Conservation (phyloP, 2,888 invertebrate species). For the Sylvicola cinctus region DNA sequence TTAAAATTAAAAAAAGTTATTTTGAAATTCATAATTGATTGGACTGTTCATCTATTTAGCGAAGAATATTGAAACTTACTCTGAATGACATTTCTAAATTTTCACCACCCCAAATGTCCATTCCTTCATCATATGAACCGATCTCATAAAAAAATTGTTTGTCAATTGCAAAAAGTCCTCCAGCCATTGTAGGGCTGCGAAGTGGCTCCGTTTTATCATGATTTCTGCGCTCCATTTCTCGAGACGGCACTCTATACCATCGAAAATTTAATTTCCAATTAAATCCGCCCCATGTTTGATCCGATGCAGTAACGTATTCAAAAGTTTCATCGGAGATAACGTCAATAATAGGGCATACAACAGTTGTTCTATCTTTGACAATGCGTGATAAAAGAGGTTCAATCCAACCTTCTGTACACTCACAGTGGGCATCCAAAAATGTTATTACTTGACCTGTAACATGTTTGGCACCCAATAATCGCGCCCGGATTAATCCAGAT, state of each 20-base stretch:
- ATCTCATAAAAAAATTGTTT: constrained; percentile 93
- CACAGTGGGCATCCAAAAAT: constrained; percentile 27
- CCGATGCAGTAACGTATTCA: constrained; percentile 95
- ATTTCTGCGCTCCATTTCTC: constrained; percentile 85
- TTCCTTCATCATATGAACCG: constrained; percentile 95
- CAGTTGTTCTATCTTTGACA: constrained; percentile 76
- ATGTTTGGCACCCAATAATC: constrained; percentile 82
- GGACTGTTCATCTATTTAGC: too few species aligned
- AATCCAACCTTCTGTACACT: constrained; percentile 84
- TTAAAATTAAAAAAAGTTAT: constrained; percentile 1
- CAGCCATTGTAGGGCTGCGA: constrained; percentile 95
- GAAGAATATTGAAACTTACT: constrained; percentile 23
- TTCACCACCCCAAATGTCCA: constrained; percentile 92
- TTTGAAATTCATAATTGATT: too few species aligned
- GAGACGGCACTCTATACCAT: constrained; percentile 95
- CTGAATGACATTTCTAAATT: constrained; percentile 30
- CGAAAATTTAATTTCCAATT: constrained; percentile 99
- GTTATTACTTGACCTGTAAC: constrained; percentile 38
- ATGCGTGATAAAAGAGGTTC: constrained; percentile 86
- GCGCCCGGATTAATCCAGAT: constrained; percentile 88
- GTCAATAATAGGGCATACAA: constrained; percentile 97
- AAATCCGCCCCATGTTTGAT: constrained; percentile 99
- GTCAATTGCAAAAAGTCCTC: constrained; percentile 87
- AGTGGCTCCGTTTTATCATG: constrained; percentile 85
- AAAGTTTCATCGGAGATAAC: constrained; percentile 98